Evolutionary conservation across 2,113 vertebrate genomes (phyloP).

Genomic region (Lepisosteus osseus): DNA sequence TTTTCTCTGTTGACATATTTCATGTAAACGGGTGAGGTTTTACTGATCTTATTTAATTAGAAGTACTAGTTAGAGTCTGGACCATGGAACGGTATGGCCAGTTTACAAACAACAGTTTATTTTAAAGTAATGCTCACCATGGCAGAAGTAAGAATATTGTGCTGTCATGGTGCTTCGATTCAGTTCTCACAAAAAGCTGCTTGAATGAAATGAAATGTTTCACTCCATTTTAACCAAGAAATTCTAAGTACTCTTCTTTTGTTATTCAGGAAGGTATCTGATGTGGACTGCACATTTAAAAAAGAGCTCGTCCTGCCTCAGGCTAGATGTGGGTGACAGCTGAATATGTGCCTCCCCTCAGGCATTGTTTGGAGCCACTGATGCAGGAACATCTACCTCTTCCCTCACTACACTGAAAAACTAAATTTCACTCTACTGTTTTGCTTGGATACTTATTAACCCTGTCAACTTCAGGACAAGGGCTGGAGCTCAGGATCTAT

Average conservation of each 20-base stretch:
- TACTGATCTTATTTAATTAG: too few relatives aligned
- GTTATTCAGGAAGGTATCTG: not conserved
- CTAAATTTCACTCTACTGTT: conserved; percentile 51
- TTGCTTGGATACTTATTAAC: conserved; percentile 72
- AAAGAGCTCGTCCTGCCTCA: conserved; percentile 45
- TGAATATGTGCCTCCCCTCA: conserved; percentile 56
- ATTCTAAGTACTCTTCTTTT: not conserved
- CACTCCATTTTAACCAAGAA: not conserved
- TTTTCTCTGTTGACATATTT: too few relatives aligned
- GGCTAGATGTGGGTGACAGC: conserved; percentile 55
- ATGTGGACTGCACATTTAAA: conserved; percentile 33
- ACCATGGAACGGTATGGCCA: too few relatives aligned
- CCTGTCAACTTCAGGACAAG: conserved; percentile 62
- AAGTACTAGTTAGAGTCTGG: too few relatives aligned
- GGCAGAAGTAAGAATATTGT: too few relatives aligned
- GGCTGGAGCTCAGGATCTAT: conserved; percentile 73
- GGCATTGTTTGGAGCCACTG: conserved; percentile 63
- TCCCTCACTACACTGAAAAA: conserved; percentile 41
- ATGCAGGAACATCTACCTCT: conserved; percentile 53
- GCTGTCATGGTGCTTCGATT: too few relatives aligned
- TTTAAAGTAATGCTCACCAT: too few relatives aligned
- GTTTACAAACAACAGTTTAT: too few relatives aligned
- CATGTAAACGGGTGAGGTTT: too few relatives aligned
- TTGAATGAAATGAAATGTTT: too few relatives aligned
- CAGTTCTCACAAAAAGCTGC: too few relatives aligned